phyloP scores from a whole-genome alignment of 2,797 vertebrate species.

The Falco rusticolus region DNA sequence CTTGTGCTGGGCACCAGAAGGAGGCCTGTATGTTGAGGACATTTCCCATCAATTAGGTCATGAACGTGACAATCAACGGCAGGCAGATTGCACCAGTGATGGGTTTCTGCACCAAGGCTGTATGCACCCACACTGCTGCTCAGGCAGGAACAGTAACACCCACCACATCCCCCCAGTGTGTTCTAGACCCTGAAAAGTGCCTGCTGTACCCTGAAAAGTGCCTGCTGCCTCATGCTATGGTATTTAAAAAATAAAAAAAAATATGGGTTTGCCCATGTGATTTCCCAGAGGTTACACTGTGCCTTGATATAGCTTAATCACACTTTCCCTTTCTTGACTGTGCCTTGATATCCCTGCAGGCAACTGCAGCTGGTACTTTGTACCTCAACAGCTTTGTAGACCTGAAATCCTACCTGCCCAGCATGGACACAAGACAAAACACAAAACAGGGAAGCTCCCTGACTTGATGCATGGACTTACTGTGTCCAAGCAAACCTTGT shows the following conservation, averaged over 20 bases:
- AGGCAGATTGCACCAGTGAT: rapidly evolving
- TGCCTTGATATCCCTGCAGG: background rate
- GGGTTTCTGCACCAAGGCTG: background rate
- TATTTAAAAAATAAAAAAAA: background rate
- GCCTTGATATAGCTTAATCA: background rate
- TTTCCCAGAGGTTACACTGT: background rate
- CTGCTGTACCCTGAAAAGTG: background rate
- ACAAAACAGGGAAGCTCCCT: background rate
- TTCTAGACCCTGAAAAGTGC: background rate
- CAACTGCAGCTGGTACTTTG: background rate
- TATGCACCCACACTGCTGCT: background rate
- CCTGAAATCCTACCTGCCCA: background rate
- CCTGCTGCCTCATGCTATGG: background rate
- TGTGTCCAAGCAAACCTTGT: background rate
- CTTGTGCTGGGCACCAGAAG: background rate
- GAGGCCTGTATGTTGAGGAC: background rate
- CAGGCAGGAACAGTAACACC: background rate
- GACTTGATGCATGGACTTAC: background rate
- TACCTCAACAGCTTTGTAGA: background rate
- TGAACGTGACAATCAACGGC: background rate
- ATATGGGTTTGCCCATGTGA: rapidly evolving
- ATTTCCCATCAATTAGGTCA: background rate
- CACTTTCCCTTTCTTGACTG: background rate
- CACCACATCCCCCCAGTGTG: rapidly evolving
- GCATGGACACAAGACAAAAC: background rate